Evolutionary conservation across 2,888 invertebrate species (phyloP).

Genomic region (Reticulitermes lucifugus): DNA sequence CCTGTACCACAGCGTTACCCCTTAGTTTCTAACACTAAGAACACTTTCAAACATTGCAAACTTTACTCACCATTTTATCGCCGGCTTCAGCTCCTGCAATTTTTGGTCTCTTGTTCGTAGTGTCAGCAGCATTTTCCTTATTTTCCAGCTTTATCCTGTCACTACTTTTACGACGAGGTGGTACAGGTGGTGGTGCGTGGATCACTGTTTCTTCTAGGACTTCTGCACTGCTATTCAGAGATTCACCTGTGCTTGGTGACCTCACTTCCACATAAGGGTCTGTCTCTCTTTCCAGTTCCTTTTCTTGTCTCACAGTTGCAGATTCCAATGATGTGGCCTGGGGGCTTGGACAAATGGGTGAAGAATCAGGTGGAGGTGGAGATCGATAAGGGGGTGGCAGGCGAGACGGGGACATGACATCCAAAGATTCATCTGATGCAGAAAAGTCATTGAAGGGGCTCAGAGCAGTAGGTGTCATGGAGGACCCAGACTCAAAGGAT

Average conservation of each 20-base stretch:
- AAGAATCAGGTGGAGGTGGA: constrained; percentile 63
- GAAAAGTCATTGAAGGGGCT: constrained; percentile 45
- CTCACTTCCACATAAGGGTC: not conserved
- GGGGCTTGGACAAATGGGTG: constrained; percentile 52
- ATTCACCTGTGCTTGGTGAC: not conserved
- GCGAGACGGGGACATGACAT: constrained; percentile 61
- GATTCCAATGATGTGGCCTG: constrained; percentile 57
- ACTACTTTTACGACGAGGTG: constrained; percentile 68
- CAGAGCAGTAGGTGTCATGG: constrained; percentile 47
- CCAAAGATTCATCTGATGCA: constrained; percentile 46
- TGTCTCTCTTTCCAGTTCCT: not conserved
- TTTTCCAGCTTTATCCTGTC: constrained; percentile 65
- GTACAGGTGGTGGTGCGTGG: constrained; percentile 65
- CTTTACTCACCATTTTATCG: constrained; percentile 47
- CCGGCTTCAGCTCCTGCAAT: constrained; percentile 45
- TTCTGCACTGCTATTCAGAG: not conserved
- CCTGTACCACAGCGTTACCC: too few species aligned
- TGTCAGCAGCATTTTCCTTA: constrained; percentile 61
- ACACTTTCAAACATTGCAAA: too few species aligned
- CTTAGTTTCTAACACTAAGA: too few species aligned
- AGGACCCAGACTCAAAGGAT: constrained; percentile 46
- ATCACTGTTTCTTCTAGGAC: constrained; percentile 9
- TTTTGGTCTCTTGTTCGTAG: constrained; percentile 48
- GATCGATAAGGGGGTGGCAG: constrained; percentile 70
- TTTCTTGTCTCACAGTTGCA: not conserved